These are phyloP conservation scores for Scaptomyza parva DNA, from an alignment of 2,888 invertebrate genomes.

Conservation along the genomic window DNA sequence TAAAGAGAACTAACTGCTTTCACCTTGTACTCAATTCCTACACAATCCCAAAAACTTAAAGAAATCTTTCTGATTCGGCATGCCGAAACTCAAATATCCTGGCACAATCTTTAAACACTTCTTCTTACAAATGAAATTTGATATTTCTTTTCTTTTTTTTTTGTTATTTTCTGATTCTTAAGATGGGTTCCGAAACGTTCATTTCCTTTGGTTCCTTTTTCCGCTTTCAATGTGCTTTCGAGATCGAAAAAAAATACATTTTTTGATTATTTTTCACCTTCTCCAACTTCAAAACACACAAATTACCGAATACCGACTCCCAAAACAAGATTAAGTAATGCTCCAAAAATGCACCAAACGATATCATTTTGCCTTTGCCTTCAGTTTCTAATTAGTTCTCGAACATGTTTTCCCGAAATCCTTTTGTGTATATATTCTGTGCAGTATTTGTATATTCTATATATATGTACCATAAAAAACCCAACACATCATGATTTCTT, in stretches of 20 bases:
- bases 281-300: background rate
- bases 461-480: conserved; percentile 8
- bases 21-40: background rate
- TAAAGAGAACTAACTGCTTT: conserved; percentile 5
- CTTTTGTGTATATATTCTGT: conserved; percentile 43
- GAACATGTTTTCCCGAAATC: too few species aligned
- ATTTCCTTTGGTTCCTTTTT: background rate
- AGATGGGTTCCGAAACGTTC: background rate
- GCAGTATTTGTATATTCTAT: conserved; percentile 48
- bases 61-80: background rate
- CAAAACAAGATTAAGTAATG: conserved; percentile 9
- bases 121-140: too few species aligned
- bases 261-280: conserved; percentile 3
- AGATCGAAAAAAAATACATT: background rate
- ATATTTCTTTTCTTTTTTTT: background rate
- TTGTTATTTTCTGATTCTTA: background rate
- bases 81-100: conserved; percentile 7
- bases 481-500: conserved; percentile 39
- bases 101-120: background rate
- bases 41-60: background rate
- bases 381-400: conserved; percentile 26
- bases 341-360: too few species aligned
- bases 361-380: conserved; percentile 1
- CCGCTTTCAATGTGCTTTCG: conserved; percentile 4
- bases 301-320: conserved; percentile 1